Evolutionary conservation across 2,113 vertebrate genomes (phyloP).

Genomic region (Nesospiza acunhae): DNA sequence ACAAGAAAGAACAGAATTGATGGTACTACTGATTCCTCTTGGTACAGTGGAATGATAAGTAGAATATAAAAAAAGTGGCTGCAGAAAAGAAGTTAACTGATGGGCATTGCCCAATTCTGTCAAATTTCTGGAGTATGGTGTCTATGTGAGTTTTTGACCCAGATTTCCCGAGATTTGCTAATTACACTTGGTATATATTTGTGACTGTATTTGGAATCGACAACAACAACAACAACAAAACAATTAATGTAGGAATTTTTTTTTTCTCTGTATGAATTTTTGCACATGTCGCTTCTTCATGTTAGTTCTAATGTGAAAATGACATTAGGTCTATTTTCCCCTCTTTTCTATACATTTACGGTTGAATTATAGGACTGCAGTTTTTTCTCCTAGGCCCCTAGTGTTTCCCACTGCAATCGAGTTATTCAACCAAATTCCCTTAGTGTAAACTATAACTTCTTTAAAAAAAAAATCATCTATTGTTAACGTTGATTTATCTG

Average conservation of each 20-base stretch:
- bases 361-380: neutral
- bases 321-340: neutral
- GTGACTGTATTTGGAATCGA: neutral
- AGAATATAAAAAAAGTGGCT: neutral
- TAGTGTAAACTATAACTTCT: neutral
- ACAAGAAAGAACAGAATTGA: neutral
- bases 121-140: neutral
- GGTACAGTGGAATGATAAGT: neutral
- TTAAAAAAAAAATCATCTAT: neutral
- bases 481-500: neutral
- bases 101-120: neutral
- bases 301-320: neutral
- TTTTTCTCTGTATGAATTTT: neutral
- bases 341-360: neutral
- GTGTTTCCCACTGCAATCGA: neutral
- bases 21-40: neutral
- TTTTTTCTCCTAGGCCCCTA: neutral
- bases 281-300: neutral
- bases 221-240: neutral
- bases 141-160: neutral
- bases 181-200: neutral
- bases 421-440: neutral
- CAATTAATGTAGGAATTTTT: neutral
- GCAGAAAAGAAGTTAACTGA: neutral
- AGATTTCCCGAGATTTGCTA: neutral